Evolutionary conservation across 2,888 invertebrate species (phyloP), one percentile per base, ranked within the genome.

Genomic region (Mesorhabditis spiculigera): DNA sequence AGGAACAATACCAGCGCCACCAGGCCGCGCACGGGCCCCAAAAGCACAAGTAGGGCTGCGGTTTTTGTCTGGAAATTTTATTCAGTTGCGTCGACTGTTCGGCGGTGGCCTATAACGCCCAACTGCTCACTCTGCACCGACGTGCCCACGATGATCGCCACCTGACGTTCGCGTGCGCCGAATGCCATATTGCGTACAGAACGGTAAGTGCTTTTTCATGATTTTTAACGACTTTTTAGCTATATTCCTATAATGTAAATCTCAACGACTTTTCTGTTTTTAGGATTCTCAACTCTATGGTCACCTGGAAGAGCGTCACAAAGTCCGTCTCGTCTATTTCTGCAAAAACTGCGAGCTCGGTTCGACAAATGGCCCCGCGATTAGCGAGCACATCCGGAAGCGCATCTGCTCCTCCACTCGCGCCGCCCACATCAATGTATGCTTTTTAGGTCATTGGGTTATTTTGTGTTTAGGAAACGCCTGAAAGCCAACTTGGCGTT

Each of bases 161-260:
- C 8, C 58, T 50, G 10, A 50, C 58, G 10, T 50, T 50, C 58
- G 8, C 58, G n/a, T 50, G 58, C n/a, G 10, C 8, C n/a, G 10
- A n/a, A 50, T 50, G 58, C 58, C 58, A 50, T 50, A 13, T 50
- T n/a, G 58, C 58, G 58, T 50, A 50, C 58, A 50, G n/a, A 50
- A 50, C 58, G 8, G 58, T 50, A 28, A 28, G 28, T 28, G 28
- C 28, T 28, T 28, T 28, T 28, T 28, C 28, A 28, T 28, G 28
- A 28, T 28, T 28, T 28, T 28, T 28, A 28, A 28, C 28, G 28
- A 3, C 28, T 28, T 28, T 28, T 28, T 28, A 28, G 28, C 28
- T 28, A 28, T 28, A 28, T 28, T 28, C 3, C 28, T 28, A 28
- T 28, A 28, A 28, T 28, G 58, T 50, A 50, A 10, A 50, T 10